Conservation (phyloP, 2,113 vertebrate genomes). For the Herpetotheres cachinnans region DNA sequence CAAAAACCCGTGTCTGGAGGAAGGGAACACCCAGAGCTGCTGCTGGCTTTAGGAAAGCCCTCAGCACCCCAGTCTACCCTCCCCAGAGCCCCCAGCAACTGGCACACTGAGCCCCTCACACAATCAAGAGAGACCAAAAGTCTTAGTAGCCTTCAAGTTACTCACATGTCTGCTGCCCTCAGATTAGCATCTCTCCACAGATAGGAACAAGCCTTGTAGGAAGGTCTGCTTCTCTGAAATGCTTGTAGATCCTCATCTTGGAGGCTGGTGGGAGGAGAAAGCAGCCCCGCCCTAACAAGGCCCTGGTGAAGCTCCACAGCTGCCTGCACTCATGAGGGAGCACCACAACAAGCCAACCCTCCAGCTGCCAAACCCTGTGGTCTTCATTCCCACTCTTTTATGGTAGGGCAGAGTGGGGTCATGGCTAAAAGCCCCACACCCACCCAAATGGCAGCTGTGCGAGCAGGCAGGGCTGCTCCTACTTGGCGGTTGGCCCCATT, state of each 20-base stretch:
- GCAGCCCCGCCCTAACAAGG: rapidly evolving
- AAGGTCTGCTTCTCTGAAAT: rapidly evolving
- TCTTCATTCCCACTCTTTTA: rapidly evolving
- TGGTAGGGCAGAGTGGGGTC: neutral
- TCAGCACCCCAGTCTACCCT: neutral
- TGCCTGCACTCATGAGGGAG: rapidly evolving
- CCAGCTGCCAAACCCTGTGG: rapidly evolving
- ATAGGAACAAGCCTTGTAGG: rapidly evolving
- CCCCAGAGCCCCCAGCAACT: neutral
- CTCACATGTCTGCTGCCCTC: rapidly evolving
- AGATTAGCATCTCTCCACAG: rapidly evolving
- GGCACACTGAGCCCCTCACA: rapidly evolving
- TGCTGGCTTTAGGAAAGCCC: neutral
- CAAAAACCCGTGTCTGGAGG: rapidly evolving
- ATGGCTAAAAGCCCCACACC: neutral
- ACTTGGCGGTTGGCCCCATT: rapidly evolving
- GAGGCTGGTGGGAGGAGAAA: rapidly evolving
- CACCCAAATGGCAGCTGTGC: neutral
- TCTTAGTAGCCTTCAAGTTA: neutral
- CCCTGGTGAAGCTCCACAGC: neutral
- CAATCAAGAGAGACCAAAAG: rapidly evolving
- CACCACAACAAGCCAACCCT: rapidly evolving
- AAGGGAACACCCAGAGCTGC: neutral
- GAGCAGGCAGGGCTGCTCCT: neutral
- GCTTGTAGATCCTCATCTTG: rapidly evolving